Evolutionary conservation across 2,888 invertebrate genomes (phyloP), one percentile per base, ranked within the genome.

Genomic region (Sphinx pinastri): DNA sequence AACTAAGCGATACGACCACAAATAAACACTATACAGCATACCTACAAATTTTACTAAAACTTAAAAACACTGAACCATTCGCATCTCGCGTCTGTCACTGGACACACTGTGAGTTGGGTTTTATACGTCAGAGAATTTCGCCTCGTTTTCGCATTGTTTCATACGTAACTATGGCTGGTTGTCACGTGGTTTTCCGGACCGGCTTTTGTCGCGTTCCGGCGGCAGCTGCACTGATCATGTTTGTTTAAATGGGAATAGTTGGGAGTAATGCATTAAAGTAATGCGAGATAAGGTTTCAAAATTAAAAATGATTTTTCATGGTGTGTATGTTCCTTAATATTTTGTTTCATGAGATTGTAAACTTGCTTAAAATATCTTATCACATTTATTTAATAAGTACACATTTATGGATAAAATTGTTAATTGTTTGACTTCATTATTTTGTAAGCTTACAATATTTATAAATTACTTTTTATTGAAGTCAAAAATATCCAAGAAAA

Each of bases 111-210:
- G 55, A 55, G 19, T 55, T 19, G 11, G n/a, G 19, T 12, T 55
- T 19, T 55, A 89, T 90, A 86, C 80, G 84, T 85, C 84, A 84
- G 84, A 81, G 79, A 85, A 87, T 87, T 82, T 83, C 76, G 79
- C 75, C 78, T 80, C 77, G 74, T 79, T 78, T 77, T 75, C 71
- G 70, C 69, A 70, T 71, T 72, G 60, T 63, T 63, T 71, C 70
- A 54, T 67, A 76, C 77, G 71, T 59, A 63, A 73, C 71, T 69
- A 69, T 67, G 54, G 38, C 25, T 52, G 63, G 19, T 25, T 47
- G 63, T 63, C 63, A 14, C 60, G 60, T 47, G 63, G 63, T 63
- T 58, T 63, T 49, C 60, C 63, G 47, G 49, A 55, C 55, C 19
- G 63, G 63, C 63, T 49, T 63, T 63, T 47, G 47, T 19, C 19